A percentile compares a stretch with the other conserved stretches of the same genome.
Conservation (phyloP, 2,113 vertebrate species). For the Chloropsis cyanopogon region DNA sequence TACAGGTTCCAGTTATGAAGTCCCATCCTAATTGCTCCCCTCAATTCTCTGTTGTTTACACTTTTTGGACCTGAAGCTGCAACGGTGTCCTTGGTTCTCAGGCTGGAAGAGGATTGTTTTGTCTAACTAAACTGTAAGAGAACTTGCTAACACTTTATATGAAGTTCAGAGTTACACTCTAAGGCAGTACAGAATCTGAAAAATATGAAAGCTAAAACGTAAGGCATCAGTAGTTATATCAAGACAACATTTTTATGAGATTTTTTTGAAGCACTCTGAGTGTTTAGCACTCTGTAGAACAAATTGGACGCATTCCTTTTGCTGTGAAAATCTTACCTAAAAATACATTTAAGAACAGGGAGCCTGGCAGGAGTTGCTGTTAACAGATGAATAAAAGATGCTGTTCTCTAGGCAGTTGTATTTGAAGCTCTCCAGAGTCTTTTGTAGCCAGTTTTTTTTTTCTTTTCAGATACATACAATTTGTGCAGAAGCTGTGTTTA, state of each 20-base stretch:
- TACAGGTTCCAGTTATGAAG: not conserved
- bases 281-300: not conserved
- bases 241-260: not conserved
- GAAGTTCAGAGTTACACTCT: not conserved
- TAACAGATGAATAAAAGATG: not conserved
- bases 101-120: not conserved
- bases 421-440: not conserved
- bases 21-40: not conserved
- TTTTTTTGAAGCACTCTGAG: not conserved
- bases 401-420: not conserved
- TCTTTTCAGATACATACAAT: not conserved
- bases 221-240: not conserved
- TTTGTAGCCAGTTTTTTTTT: not conserved
- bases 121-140: not conserved
- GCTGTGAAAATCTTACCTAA: not conserved
- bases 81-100: not conserved
- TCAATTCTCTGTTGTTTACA: accelerated
- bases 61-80: not conserved
- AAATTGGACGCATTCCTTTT: not conserved
- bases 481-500: not conserved
- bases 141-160: not conserved
- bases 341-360: not conserved
- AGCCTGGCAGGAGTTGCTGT: not conserved
- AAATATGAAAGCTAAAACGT: not conserved
- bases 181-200: not conserved